Evolutionary conservation across 1,140 invertebrate species (phyloP), one percentile per base, ranked within the genome.

Genomic region (Venustaconcha ellipsiformis): DNA sequence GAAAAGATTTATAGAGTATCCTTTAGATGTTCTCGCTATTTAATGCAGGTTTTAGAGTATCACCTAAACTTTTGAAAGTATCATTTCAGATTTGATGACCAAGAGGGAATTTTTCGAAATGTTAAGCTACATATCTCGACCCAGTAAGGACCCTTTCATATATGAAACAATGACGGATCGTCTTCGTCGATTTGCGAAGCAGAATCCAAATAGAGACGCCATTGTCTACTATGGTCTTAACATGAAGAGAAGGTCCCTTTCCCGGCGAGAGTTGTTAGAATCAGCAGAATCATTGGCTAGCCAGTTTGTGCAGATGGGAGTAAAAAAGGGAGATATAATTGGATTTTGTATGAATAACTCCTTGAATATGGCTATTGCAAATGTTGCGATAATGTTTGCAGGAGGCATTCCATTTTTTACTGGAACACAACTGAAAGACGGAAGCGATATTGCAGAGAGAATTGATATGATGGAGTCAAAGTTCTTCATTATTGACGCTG

Each of bases 181-280:
- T 26, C 57, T 76, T 4, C 59, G 56, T 12, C 12, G 37, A 18
- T 56, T 76, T 13, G 74, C 74, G 17, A 18, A 64, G 37, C 62
- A 64, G 15, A 63, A 66, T 20, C 74, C 74, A 12, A 17, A 64
- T 23, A 57, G 68, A 55, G 68, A 70, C 58, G 74, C 74, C 23
- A 70, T 76, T 66, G 68, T 76, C 17, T 76, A 66, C 26, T 76
- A 76, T 59, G 58, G 56, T 37, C n/a, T 12, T 4, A 15, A 76
- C 0, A 5, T 55, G 12, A 15, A 58, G 14, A 68, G 74, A 48
- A 17, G 12, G 5, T 20, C 14, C 37, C 14, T 76, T 14, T 58
- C 74, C 18, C 63, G 74, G 26, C 57, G 66, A 30, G 48, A 76
- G 57, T 14, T 76, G 14, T 56, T 76, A 12, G 74, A 76, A 11